Percentiles rank a stretch among this genome's conserved stretches.
Evolutionary conservation across 1,140 invertebrate genomes (phyloP).

Genomic region (Riptortus pedestris): DNA sequence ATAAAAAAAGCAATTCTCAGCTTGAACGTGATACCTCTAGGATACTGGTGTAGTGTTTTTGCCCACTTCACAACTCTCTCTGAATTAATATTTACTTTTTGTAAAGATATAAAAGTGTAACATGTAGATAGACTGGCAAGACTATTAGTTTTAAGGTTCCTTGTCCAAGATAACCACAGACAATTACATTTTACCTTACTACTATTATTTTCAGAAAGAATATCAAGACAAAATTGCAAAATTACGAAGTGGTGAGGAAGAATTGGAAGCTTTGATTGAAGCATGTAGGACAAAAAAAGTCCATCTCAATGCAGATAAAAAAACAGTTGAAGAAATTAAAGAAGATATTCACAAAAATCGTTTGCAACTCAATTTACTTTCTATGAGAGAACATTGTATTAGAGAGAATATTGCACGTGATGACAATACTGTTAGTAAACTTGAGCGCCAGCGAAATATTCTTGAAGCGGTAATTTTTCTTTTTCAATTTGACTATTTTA

Average conservation of each 20-base stretch:
- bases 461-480: slow-evolving; percentile 44
- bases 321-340: slow-evolving; percentile 40
- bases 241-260: slow-evolving; percentile 14
- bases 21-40: too few species aligned
- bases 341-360: slow-evolving; percentile 42
- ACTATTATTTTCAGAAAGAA: not conserved
- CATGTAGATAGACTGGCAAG: too few species aligned
- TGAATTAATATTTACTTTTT: too few species aligned
- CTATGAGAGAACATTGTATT: slow-evolving; percentile 46
- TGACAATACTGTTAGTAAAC: slow-evolving; percentile 45
- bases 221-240: not conserved
- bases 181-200: too few species aligned
- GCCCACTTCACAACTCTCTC: too few species aligned
- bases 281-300: not conserved
- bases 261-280: slow-evolving; percentile 35
- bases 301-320: slow-evolving; percentile 37
- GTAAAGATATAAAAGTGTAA: too few species aligned
- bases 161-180: too few species aligned
- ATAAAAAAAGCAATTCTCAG: too few species aligned
- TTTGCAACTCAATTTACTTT: slow-evolving; percentile 51
- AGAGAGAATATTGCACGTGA: slow-evolving; percentile 44
- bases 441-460: slow-evolving; percentile 47
- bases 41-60: too few species aligned
- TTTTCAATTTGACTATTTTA: not conserved
- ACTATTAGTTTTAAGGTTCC: too few species aligned